Evolutionary conservation across 2,113 vertebrate genomes (phyloP), one percentile per base, ranked within the genome.

Genomic region (Dicaeum eximium): DNA sequence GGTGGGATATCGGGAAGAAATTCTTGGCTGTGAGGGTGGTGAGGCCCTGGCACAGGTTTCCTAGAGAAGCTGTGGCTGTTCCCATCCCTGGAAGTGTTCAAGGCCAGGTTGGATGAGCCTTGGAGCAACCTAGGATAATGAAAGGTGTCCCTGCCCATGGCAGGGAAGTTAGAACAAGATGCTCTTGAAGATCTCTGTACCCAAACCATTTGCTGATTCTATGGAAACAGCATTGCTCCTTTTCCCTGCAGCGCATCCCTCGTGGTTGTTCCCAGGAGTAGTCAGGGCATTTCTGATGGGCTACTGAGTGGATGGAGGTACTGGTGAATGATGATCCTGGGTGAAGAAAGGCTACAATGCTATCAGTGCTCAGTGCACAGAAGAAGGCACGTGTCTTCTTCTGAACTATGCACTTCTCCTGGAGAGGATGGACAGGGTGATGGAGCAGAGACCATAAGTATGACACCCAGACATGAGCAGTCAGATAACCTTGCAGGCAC

Each of bases 321-420:
- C 22, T 35, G 30, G 14, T 14, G 51, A 33, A 15, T 30, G 18
- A 40, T 70, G 65, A 21, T 47, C 15, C 25, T 25, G 13, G 5
- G 7, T 61, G n/a, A 48, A 78, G 45, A 78, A 83, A 69, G 21
- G 20, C 27, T 61, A n/a, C 31, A 58, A 20, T 0, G 6, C 10
- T 62, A 30, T 14, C 0, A 0, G 12, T 44, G 30, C 11, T 70
- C 35, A 40, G 6, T 35, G 45, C 31, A 60, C 15, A 50, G 37
- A 58, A 21, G 40, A 21, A n/a, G 30, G 24, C 5, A 22, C 4
- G 3, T 16, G 8, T 58, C 35, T 23, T 47, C 42, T 57, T 58
- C 30, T 48, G 28, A 58, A 69, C 35, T 30, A 30, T 23, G 53
- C 21, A 25, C 20, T 81, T 73, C 21, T 61, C 45, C 67, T 33